A percentile compares a stretch with the other conserved stretches of the same genome.
phyloP scores from a whole-genome alignment of 2,888 invertebrate species.

The Eristalinus aeneus region DNA sequence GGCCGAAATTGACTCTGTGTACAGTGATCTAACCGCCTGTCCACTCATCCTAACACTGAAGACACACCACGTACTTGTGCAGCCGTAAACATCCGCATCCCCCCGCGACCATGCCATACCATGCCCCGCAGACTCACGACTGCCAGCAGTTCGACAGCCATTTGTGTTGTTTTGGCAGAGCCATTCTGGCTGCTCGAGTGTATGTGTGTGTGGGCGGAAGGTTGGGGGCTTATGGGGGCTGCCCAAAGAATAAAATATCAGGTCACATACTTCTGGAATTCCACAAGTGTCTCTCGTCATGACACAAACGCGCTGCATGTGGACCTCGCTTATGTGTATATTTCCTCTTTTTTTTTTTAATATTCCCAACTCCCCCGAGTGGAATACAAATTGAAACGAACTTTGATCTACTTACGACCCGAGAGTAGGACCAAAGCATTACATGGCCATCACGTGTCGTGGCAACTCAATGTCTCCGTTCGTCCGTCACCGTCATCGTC shows the following conservation, averaged over 20 bases:
- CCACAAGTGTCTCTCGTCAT: constrained; percentile 65
- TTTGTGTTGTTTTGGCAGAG: constrained; percentile 45
- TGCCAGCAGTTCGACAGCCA: background rate
- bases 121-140: background rate
- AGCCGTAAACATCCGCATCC: constrained; percentile 29
- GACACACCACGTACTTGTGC: constrained; percentile 11
- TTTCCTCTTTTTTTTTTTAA: constrained; percentile 30
- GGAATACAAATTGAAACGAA: constrained; percentile 68
- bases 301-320: constrained; percentile 7
- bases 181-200: background rate
- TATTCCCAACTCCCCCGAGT: constrained; percentile 52
- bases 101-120: background rate
- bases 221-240: background rate
- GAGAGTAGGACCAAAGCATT: constrained; percentile 53
- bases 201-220: background rate
- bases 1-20: constrained; percentile 32
- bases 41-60: constrained; percentile 32
- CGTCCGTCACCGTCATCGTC: constrained; percentile 24
- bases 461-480: constrained; percentile 59
- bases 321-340: background rate
- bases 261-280: constrained; percentile 53
- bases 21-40: constrained; percentile 45
- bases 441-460: constrained; percentile 57
- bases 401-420: constrained; percentile 69
- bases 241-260: constrained; percentile 52